A percentile compares a stretch with the other conserved stretches of the same genome.
Evolutionary conservation across 2,797 vertebrate species (phyloP).

Genomic region (Sebastolobus alascanus): DNA sequence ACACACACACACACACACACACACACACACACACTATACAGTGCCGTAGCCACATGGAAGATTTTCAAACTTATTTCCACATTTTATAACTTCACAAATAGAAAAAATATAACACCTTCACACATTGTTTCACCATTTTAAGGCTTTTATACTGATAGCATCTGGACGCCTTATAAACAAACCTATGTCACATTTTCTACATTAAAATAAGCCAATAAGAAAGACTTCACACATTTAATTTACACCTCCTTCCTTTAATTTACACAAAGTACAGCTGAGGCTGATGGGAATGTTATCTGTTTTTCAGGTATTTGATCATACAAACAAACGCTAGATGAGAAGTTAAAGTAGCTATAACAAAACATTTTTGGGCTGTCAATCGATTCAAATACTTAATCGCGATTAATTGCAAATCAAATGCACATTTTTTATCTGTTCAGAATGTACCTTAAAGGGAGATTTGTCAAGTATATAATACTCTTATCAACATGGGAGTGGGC

Average conservation of each 20-base stretch:
- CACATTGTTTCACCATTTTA: neutral
- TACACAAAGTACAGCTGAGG: too few species aligned
- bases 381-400: too few species aligned
- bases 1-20: conserved; percentile 40
- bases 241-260: neutral
- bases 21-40: conserved; percentile 18
- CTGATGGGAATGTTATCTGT: neutral
- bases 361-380: too few species aligned
- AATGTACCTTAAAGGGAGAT: too few species aligned
- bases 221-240: neutral
- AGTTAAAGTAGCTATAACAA: neutral
- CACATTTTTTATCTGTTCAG: too few species aligned
- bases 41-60: conserved; percentile 29
- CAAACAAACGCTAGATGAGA: neutral
- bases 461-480: too few species aligned
- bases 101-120: neutral
- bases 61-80: conserved; percentile 36
- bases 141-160: neutral
- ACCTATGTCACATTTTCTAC: neutral
- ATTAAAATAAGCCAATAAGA: neutral
- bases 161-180: conserved; percentile 26
- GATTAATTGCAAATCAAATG: too few species aligned
- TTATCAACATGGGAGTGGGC: too few species aligned
- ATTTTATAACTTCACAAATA: conserved; percentile 26
- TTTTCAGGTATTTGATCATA: neutral